A percentile compares a stretch with the other conserved stretches of the same genome.
These are phyloP conservation scores for Ataeniobius toweri DNA, from an alignment of 2,797 vertebrate genomes.

Conservation along the genomic window DNA sequence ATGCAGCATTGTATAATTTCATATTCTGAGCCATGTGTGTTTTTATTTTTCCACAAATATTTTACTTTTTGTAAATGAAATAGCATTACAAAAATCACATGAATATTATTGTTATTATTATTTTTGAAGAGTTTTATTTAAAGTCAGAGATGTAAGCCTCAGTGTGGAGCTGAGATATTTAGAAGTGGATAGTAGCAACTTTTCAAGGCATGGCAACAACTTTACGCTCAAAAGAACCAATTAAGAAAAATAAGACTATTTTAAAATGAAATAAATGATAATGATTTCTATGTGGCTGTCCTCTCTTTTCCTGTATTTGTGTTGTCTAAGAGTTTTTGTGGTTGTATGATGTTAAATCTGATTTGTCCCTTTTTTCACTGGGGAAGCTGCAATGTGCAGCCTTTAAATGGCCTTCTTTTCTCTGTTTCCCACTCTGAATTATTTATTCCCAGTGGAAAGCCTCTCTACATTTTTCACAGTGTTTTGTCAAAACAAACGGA, in stretches of 20 bases:
- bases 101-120: conserved; percentile 81
- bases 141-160: conserved; percentile 74
- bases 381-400: conserved; percentile 49
- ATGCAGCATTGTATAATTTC: conserved; percentile 65
- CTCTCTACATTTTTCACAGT: neutral
- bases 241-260: conserved; percentile 92
- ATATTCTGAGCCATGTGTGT: conserved; percentile 76
- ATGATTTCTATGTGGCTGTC: conserved; percentile 75
- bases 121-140: conserved; percentile 92
- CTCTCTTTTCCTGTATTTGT: conserved; percentile 77
- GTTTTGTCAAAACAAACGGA: conserved; percentile 15
- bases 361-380: conserved; percentile 39
- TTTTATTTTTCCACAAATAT: conserved; percentile 58
- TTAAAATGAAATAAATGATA: conserved; percentile 91
- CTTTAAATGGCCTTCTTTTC: conserved; percentile 70
- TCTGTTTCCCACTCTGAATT: conserved; percentile 24
- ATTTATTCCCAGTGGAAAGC: neutral
- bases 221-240: conserved; percentile 80
- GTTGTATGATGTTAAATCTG: conserved; percentile 69
- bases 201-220: conserved; percentile 94
- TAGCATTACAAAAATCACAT: conserved; percentile 85
- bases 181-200: conserved; percentile 80
- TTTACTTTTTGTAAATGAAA: conserved; percentile 91
- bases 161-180: conserved; percentile 69
- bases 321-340: conserved; percentile 64